These are phyloP conservation scores for Rhegmatorhina hoffmannsi DNA, from an alignment of 2,113 vertebrate species.

Conservation along the genomic window DNA sequence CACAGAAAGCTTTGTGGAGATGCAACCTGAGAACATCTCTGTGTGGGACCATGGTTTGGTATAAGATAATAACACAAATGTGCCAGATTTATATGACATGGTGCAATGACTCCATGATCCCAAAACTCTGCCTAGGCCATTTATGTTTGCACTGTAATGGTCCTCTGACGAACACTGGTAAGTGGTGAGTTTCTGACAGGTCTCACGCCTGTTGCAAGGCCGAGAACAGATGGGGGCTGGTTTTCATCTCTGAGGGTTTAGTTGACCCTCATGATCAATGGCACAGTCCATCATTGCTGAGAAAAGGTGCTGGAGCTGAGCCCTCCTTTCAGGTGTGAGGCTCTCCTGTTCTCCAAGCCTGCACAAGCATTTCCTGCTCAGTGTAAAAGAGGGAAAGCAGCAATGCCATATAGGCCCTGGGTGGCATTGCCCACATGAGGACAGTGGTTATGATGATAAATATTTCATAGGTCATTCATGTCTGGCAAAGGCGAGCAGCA, in stretches of 20 bases:
- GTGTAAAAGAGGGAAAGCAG: neutral
- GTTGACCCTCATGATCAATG: neutral
- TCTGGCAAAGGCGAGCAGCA: neutral
- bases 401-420: rapidly evolving
- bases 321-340: neutral
- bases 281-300: neutral
- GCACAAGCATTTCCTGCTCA: neutral
- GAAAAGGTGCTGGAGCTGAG: neutral
- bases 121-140: neutral
- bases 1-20: neutral
- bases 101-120: neutral
- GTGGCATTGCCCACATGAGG: neutral
- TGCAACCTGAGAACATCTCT: neutral
- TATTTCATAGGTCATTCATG: neutral
- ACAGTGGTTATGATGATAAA: neutral
- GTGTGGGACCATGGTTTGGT: neutral
- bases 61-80: neutral
- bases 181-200: neutral
- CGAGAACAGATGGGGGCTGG: neutral
- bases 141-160: neutral
- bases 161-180: neutral
- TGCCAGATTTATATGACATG: rapidly evolving
- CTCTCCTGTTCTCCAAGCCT: neutral
- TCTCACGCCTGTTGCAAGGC: neutral
- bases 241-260: neutral